A percentile compares a stretch with the other conserved stretches of the same genome.
Evolutionary conservation across 2,113 vertebrate genomes (phyloP).

Genomic region (Chloroceryle aenea): DNA sequence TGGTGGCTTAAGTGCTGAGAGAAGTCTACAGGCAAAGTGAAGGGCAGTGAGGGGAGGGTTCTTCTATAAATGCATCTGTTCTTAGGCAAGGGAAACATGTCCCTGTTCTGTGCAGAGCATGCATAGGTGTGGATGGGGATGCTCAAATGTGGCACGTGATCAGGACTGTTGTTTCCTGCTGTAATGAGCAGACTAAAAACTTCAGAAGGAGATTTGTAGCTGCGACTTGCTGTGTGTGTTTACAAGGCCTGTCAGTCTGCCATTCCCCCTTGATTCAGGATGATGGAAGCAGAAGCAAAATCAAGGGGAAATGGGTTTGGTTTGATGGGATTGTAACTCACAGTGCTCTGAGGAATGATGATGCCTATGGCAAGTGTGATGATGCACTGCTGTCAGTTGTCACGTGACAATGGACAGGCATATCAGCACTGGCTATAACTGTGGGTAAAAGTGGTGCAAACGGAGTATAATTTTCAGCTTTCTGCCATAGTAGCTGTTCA

Average conservation of each 20-base stretch:
- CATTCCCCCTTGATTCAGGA: not conserved
- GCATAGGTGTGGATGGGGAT: not conserved
- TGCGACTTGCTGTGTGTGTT: not conserved
- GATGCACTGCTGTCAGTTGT: not conserved
- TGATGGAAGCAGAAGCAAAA: slow-evolving; percentile 31
- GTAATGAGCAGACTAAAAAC: not conserved
- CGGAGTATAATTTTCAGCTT: not conserved
- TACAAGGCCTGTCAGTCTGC: not conserved
- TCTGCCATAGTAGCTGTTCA: not conserved
- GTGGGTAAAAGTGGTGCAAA: not conserved
- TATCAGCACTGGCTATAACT: not conserved
- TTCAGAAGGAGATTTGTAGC: slow-evolving; percentile 5
- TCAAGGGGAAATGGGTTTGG: not conserved
- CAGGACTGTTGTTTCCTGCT: not conserved
- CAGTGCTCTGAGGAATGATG: not conserved
- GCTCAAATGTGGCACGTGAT: not conserved
- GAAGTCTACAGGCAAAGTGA: not conserved
- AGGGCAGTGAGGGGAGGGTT: not conserved
- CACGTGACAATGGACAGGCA: not conserved
- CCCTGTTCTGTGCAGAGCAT: not conserved
- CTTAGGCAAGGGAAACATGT: not conserved
- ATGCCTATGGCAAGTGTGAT: not conserved
- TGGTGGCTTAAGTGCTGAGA: not conserved
- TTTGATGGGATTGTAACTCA: not conserved
- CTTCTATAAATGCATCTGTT: not conserved